phyloP scores from a whole-genome alignment of 2,113 vertebrate genomes.

The Antigone vipio region DNA sequence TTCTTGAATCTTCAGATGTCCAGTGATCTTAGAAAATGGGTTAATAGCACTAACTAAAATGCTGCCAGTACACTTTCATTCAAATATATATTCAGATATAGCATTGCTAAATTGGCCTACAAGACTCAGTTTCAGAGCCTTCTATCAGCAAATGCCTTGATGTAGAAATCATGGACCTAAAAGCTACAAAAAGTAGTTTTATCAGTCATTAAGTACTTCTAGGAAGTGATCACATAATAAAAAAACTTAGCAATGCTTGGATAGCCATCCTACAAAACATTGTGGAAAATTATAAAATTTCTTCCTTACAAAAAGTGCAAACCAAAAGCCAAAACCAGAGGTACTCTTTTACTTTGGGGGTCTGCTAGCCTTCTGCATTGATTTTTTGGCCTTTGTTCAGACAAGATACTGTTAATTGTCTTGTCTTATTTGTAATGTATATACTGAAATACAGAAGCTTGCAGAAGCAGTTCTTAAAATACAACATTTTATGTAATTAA shows the following conservation, averaged over 20 bases:
- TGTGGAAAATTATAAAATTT: neutral
- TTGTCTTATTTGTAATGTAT: neutral
- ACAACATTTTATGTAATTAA: neutral
- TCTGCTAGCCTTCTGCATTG: neutral
- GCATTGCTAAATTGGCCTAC: neutral
- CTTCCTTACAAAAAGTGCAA: neutral
- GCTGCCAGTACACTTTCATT: neutral
- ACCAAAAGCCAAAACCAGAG: neutral
- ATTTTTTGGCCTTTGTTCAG: neutral
- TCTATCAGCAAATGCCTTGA: neutral
- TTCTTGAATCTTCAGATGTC: neutral
- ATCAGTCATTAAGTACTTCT: neutral
- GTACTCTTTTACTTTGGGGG: neutral
- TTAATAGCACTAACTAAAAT: constrained; percentile 5
- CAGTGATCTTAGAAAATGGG: neutral
- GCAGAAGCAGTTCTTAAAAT: neutral
- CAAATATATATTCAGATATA: neutral
- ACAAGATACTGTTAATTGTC: neutral
- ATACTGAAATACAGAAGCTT: neutral
- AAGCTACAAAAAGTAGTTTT: neutral
- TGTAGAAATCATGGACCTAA: neutral
- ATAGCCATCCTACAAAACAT: neutral
- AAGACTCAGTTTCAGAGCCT: neutral
- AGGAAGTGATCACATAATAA: neutral
- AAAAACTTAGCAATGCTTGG: neutral